phyloP scores from a whole-genome alignment of 2,113 vertebrate species.

The Columba livia region DNA sequence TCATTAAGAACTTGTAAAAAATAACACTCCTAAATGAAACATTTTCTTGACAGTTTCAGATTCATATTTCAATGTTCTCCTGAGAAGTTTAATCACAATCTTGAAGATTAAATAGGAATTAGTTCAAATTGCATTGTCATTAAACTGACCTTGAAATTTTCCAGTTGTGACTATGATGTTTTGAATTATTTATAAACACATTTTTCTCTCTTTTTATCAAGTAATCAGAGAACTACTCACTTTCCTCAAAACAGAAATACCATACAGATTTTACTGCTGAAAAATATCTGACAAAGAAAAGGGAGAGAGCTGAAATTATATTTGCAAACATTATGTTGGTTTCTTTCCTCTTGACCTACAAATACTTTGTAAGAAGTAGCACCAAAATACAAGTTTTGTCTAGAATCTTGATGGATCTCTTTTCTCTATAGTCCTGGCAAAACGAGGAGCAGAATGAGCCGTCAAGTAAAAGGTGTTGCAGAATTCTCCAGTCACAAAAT shows the following conservation, averaged over 20 bases:
- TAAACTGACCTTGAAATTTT: neutral
- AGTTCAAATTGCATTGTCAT: neutral
- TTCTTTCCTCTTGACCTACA: neutral
- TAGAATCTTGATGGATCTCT: neutral
- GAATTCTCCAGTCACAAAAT: neutral
- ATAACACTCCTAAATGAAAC: neutral
- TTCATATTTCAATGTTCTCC: neutral
- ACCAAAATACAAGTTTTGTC: neutral
- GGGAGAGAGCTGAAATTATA: neutral
- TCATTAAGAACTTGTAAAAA: neutral
- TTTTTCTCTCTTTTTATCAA: neutral
- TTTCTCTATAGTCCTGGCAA: neutral
- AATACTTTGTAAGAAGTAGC: neutral
- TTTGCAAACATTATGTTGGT: neutral
- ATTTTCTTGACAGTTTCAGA: neutral
- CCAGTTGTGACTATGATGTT: neutral
- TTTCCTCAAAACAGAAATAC: neutral
- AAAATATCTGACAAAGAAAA: neutral
- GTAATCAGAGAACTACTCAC: neutral
- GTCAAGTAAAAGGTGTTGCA: neutral
- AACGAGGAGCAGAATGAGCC: neutral
- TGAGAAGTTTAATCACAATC: neutral
- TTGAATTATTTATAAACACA: neutral
- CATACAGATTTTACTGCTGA: neutral
- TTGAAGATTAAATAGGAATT: neutral